These are phyloP conservation scores for Sminthurides aquaticus DNA, from an alignment of 2,888 invertebrate genomes.

Conservation along the genomic window DNA sequence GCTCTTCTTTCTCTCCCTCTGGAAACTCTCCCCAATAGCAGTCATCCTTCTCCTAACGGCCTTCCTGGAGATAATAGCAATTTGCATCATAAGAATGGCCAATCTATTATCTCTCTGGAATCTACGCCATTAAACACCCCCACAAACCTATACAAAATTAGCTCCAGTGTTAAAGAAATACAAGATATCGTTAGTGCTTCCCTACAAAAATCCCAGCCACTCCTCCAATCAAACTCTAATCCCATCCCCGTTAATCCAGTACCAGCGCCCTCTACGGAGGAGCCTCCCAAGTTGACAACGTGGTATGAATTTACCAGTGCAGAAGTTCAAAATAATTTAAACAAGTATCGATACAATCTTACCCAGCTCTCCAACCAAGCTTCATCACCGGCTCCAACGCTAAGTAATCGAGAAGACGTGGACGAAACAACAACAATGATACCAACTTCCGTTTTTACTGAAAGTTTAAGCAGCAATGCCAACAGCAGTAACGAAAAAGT, in stretches of 20 bases:
- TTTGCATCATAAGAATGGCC: slow-evolving; percentile 41
- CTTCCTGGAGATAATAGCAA: slow-evolving; percentile 36
- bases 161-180: background rate
- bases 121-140: slow-evolving; percentile 23
- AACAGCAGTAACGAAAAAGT: slow-evolving; percentile 30
- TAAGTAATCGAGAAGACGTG: slow-evolving; percentile 15
- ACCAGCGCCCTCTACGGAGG: slow-evolving; percentile 18
- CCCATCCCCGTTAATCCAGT: background rate
- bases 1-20: slow-evolving; percentile 43
- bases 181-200: background rate
- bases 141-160: slow-evolving; percentile 16
- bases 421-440: slow-evolving; percentile 19
- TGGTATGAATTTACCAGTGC: slow-evolving; percentile 29
- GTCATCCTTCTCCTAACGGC: slow-evolving; percentile 37
- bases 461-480: slow-evolving; percentile 28
- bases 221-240: too few relatives aligned
- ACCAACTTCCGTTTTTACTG: slow-evolving; percentile 15
- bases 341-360: slow-evolving; percentile 9
- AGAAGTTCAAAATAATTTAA: slow-evolving; percentile 3
- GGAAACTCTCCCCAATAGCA: slow-evolving; percentile 43
- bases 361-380: background rate
- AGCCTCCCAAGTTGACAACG: slow-evolving; percentile 40
- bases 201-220: background rate
- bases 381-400: slow-evolving; percentile 1
- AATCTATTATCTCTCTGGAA: slow-evolving; percentile 42